Evolutionary conservation across 2,797 vertebrate genomes (phyloP), one percentile per base, ranked within the genome.

Genomic region (Rhodeus uyekii): DNA sequence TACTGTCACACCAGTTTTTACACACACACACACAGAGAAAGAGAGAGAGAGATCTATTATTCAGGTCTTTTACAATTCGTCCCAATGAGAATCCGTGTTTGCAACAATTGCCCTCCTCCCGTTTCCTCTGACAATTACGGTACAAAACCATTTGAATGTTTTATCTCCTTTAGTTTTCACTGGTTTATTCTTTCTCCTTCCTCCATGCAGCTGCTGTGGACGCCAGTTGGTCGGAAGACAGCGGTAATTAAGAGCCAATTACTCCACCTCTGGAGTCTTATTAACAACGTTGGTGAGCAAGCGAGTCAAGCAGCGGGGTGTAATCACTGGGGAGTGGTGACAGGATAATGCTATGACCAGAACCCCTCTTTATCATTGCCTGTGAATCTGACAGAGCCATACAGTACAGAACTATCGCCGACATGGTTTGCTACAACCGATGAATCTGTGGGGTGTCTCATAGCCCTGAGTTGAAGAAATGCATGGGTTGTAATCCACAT

Each of bases 181-280:
- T 44, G 61, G 79, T 76, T 78, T 82, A 53, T 80, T 83, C 58
- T 61, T 78, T 64, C 39, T 61, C 76, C 80, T 86, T 85, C 6
- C 39, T 86, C 27, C 77, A 22, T 89, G 91, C 93, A 93, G 92
- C 91, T 94, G 93, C 87, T 92, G 83, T 9, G 22, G 50, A 87
- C 88, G 86, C 82, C 86, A 90, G 91, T 89, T 88, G 87, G 88
- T 90, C 88, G 87, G 90, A 82, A 84, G 89, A 93, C 88, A 81
- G 90, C 87, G 89, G 91, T 92, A 92, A 94, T 94, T 93, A 93
- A 91, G 90, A 87, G 85, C 84, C 92, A 91, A 92, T 94, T 92
- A 93, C 89, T 89, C 91, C 89, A 92, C 91, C 91, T 91, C 89
- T 90, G 87, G 88, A 88, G 90, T 86, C 48, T 88, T 89, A 91